phyloP scores from a whole-genome alignment of 1,140 invertebrate genomes.

The Rhyzopertha dominica region DNA sequence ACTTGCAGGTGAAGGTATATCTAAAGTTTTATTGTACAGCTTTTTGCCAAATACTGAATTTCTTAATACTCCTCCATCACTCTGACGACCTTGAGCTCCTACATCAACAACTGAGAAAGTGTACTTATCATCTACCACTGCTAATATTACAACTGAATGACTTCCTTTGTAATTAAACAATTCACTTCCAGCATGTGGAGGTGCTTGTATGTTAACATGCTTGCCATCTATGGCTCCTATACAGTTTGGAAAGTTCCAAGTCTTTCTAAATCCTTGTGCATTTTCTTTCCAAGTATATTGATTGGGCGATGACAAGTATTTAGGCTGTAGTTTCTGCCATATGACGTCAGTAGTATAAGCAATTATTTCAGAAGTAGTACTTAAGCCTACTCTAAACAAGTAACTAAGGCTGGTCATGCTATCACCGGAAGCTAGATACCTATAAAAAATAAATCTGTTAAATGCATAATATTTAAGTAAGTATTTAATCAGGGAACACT shows the following conservation, averaged over 20 bases:
- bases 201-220: constrained; percentile 19
- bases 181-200: constrained; percentile 11
- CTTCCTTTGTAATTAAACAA: constrained; percentile 44
- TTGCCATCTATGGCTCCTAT: constrained; percentile 24
- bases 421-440: background rate
- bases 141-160: constrained; percentile 46
- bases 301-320: background rate
- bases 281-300: constrained; percentile 12
- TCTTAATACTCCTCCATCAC: constrained; percentile 32
- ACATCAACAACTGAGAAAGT: constrained; percentile 43
- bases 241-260: constrained; percentile 25
- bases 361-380: constrained; percentile 1
- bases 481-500: too few relatives aligned
- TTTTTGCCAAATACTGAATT: constrained; percentile 16
- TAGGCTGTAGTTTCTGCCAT: background rate
- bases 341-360: background rate
- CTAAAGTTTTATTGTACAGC: background rate
- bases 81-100: constrained; percentile 37
- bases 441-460: constrained; percentile 5
- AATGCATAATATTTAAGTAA: constrained; percentile 2
- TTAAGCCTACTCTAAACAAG: background rate
- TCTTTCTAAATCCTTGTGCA: constrained; percentile 14
- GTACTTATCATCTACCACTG: constrained; percentile 43
- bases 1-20: constrained; percentile 4
- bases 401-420: constrained; percentile 1